Conservation (phyloP, 2,113 vertebrate species). For the Opisthocomus hoazin region DNA sequence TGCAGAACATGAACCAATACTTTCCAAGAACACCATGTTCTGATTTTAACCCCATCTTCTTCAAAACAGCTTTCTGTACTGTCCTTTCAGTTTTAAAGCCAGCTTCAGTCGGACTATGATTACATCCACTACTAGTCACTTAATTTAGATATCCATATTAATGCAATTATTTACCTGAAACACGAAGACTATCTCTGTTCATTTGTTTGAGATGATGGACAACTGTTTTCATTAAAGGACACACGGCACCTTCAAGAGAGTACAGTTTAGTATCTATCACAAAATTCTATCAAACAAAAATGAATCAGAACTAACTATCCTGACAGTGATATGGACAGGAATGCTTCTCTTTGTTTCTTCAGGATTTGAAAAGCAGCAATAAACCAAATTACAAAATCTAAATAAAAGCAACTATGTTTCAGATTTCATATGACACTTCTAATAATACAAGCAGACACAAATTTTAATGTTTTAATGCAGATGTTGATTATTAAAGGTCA, state of each 20-base stretch:
- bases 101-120: neutral
- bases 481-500: neutral
- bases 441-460: neutral
- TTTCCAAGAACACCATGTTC: neutral
- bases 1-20: neutral
- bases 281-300: neutral
- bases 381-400: neutral
- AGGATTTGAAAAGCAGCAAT: neutral
- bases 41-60: neutral
- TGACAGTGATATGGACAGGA: neutral
- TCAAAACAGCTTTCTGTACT: neutral
- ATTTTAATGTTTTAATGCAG: neutral
- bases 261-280: neutral
- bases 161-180: slow-evolving; percentile 77
- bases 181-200: slow-evolving; percentile 64
- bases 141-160: neutral
- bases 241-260: slow-evolving; percentile 68
- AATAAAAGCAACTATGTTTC: neutral
- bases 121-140: neutral
- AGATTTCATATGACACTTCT: neutral
- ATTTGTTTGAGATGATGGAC: slow-evolving; percentile 68
- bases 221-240: slow-evolving; percentile 78
- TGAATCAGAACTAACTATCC: neutral
- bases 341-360: neutral
- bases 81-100: neutral